These are phyloP conservation scores for Agrotis exclamationis DNA, from an alignment of 2,888 invertebrate species.

Conservation along the genomic window DNA sequence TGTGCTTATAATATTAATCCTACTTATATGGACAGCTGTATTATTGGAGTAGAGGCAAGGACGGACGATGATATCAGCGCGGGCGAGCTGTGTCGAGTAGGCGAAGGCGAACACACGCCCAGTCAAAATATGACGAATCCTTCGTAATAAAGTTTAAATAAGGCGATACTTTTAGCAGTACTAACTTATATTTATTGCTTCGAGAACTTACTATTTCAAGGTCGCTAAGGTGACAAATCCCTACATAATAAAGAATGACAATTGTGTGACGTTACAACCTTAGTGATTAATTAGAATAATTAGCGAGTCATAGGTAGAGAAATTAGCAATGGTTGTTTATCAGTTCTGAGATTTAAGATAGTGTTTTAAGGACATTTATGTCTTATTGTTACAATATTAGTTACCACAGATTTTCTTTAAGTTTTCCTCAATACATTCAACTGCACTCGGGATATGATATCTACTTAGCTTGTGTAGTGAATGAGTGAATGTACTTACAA, in stretches of 20 bases:
- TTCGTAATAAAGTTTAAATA: constrained; percentile 47
- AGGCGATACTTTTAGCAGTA: constrained; percentile 40
- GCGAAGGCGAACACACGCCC: constrained; percentile 63
- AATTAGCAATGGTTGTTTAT: constrained; percentile 4
- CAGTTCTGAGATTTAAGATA: not conserved
- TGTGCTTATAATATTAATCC: constrained; percentile 36
- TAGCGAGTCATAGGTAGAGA: constrained; percentile 24
- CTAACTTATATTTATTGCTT: constrained; percentile 29
- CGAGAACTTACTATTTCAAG: constrained; percentile 35
- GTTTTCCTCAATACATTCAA: not conserved
- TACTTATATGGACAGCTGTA: constrained; percentile 47
- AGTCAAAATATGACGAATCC: constrained; percentile 62
- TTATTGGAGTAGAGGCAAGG: constrained; percentile 53
- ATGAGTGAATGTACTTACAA: too few relatives aligned
- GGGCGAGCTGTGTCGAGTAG: constrained; percentile 57
- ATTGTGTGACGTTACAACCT: constrained; percentile 24
- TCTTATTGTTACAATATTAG: not conserved
- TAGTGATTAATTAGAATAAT: constrained; percentile 25
- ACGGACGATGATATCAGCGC: constrained; percentile 68
- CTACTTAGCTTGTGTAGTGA: not conserved
- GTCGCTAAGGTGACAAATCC: constrained; percentile 30
- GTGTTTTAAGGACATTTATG: not conserved
- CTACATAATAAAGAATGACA: constrained; percentile 21
- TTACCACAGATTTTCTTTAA: not conserved
- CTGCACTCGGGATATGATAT: not conserved